Base-by-base conservation (phyloP, 2,113 vertebrate genomes). In the Dolichotis patagonum region DNA sequence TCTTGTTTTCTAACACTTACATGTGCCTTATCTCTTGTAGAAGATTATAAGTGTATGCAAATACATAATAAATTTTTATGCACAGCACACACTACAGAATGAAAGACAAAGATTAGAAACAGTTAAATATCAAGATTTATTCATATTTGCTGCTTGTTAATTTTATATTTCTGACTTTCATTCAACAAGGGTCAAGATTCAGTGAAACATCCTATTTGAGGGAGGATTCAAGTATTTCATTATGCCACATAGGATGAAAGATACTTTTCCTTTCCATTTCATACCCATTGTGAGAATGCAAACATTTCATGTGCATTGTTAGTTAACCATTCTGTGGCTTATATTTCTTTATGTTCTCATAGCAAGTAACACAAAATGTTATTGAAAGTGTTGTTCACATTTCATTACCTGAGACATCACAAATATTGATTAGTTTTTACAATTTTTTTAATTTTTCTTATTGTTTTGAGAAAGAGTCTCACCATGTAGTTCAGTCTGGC, bases 391-490 rank as follows among this genome's bases (percentile, higher is more conserved):
- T 87, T 77, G 83, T 93, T 49, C 52, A 60, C 38, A 62, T 62
- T 54, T 97, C 32, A 63, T 11, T 71, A 58, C 65, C 7, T 86
- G 20, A 81, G 30, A 93, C 93, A 28, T 85, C 94, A 90, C 3
- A 95, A 93, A 95, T 88, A 3, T 91, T 65, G 20, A 81, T 60
- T 62, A 85, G 81, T 80, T 60, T 90, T 20, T 83, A 11, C 54
- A 83, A 7, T 58, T n/a, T 58, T n/a, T n/a, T 67, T 67, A n/a
- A 3, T 20, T 67, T n/a, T n/a, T 22, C 56, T 67, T 65, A 32
- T 17, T 56, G 19, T 56, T 56, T 17, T 56, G 54, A 67, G 32
- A n/a, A 11, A 35, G 16, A 7, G 0, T 20, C 17, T 9, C 35
- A n/a, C 32, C 32, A 67, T 35, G 5, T 67, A 67, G 32, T 67